A percentile compares a stretch with the other conserved stretches of the same genome.
Conservation (phyloP, 1,140 invertebrate genomes). For the Papilio polyxenes region DNA sequence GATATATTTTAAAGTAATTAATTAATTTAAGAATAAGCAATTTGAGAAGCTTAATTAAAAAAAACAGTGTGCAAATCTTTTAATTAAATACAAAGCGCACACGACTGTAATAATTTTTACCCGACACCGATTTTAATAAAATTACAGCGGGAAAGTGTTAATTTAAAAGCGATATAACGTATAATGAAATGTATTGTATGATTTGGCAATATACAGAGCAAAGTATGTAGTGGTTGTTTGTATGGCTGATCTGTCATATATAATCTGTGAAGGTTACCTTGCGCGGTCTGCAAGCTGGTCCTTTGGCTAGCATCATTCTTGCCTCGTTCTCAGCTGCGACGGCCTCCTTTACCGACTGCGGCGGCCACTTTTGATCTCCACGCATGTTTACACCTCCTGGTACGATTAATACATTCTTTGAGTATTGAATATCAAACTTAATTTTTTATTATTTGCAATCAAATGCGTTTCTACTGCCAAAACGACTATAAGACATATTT, state of each 20-base stretch:
- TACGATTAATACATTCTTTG: neutral
- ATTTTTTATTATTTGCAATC: neutral
- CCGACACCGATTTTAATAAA: neutral
- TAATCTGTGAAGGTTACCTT: conserved; percentile 58
- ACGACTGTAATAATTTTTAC: neutral
- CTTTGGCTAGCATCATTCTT: conserved; percentile 85
- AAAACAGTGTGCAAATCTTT: no score
- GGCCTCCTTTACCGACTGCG: conserved; percentile 86
- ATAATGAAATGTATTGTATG: neutral
- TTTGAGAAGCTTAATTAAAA: no score
- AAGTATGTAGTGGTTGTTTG: neutral
- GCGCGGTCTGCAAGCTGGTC: conserved; percentile 87
- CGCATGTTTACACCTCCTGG: conserved; percentile 88
- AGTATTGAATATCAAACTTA: neutral
- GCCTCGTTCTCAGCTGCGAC: conserved; percentile 87
- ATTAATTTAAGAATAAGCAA: no score
- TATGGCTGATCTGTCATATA: neutral
- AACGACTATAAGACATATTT: no score
- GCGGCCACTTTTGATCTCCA: conserved; percentile 92
- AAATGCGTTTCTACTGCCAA: no score
- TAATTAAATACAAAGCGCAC: no score
- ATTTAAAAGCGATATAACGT: neutral
- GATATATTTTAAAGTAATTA: no score
- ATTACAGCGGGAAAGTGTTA: neutral
- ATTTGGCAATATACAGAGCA: neutral